Evolutionary conservation across 2,888 invertebrate genomes (phyloP), one percentile per base, ranked within the genome.

Genomic region (Drosophila pegasa): DNA sequence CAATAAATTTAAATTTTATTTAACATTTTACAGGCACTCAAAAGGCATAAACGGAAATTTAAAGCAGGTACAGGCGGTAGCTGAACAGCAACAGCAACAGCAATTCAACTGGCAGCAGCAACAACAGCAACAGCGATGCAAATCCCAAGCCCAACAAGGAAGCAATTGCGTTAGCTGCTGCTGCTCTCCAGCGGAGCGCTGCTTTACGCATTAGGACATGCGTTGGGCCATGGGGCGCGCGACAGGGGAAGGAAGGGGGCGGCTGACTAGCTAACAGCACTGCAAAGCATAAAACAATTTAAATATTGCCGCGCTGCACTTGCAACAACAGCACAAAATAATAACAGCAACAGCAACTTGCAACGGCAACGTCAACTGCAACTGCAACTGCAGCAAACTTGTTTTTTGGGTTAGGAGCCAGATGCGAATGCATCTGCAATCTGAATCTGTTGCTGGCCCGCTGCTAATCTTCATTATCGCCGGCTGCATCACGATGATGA

Each of bases 241-340:
- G 40, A 31, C n/a, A n/a, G n/a, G 55, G n/a, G n/a, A 14, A n/a
- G n/a, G 55, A 14, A 12, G 12, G 47, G 45, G 52, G 60, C 55
- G 63, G 64, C 74, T 45, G 14, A 29, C 18, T 27, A 56, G 60
- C 66, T 80, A 87, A 89, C 86, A 85, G 86, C 82, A 85, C 79
- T 75, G 63, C 52, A 77, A 81, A 73, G 76, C 78, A 90, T 84
- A 84, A 90, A 90, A 85, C 88, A 83, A 90, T 90, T 90, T 89
- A 89, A 90, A 90, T 90, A 90, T 89, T 89, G 89, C 83, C 74
- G 68, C 57, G 77, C 66, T 80, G 87, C 87, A 85, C 87, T 85
- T 85, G 87, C 85, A 87, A 87, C 84, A 77, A 66, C 82, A 68
- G 38, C 52, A 58, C 20, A 29, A 47, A 48, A 58, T 29, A 87